These are phyloP conservation scores for Alentia gelatinosa DNA, from an alignment of 2,888 invertebrate genomes.

Conservation along the genomic window DNA sequence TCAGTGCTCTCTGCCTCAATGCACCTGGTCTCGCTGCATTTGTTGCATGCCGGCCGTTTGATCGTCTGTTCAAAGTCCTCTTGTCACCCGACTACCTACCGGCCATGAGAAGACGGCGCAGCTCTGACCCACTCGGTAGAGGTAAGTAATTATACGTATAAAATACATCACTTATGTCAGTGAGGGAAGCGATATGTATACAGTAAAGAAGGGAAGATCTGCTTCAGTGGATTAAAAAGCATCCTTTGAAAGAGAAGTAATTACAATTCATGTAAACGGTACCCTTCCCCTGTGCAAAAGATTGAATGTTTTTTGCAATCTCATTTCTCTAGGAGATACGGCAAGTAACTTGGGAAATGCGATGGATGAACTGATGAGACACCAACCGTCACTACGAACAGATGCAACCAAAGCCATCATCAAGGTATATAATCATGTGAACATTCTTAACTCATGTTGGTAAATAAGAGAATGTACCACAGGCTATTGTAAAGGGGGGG, in stretches of 20 bases:
- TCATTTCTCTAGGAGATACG: slow-evolving; percentile 82
- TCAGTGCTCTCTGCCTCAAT: slow-evolving; percentile 90
- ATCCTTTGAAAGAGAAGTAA: too few relatives aligned
- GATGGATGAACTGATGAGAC: slow-evolving; percentile 94
- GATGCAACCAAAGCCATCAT: slow-evolving; percentile 91
- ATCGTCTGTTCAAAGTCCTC: slow-evolving; percentile 87
- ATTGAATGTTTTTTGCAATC: neutral
- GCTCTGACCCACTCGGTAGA: slow-evolving; percentile 84
- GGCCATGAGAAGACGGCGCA: slow-evolving; percentile 90
- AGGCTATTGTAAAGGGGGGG: too few relatives aligned
- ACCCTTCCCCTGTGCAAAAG: neutral
- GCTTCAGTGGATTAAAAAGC: too few relatives aligned
- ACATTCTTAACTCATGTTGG: too few relatives aligned
- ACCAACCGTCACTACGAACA: slow-evolving; percentile 90
- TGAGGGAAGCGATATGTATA: too few relatives aligned
- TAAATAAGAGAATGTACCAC: too few relatives aligned
- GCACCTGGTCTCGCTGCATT: slow-evolving; percentile 89
- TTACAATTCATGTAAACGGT: neutral
- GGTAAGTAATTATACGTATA: slow-evolving; percentile 51
- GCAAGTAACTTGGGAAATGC: slow-evolving; percentile 92
- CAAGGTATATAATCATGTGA: too few relatives aligned
- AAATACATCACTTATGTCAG: too few relatives aligned
- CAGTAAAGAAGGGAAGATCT: too few relatives aligned
- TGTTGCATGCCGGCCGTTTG: slow-evolving; percentile 89
- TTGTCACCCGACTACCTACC: slow-evolving; percentile 91